Base-by-base conservation (phyloP, 2,797 vertebrate genomes). In the Enteromius fasciolatus region DNA sequence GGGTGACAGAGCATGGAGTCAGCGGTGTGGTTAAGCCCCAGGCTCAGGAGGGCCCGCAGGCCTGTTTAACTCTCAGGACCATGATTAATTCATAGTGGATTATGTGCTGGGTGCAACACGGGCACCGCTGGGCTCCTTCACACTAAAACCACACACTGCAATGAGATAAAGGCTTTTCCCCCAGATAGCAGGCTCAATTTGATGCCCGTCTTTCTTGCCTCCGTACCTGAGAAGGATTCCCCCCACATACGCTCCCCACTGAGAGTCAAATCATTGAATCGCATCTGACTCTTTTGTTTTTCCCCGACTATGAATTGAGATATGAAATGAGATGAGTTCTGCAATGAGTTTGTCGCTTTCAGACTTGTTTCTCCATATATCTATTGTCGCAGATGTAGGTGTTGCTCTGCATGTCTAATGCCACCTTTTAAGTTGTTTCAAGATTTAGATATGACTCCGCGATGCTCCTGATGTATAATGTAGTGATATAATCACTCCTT, bases 11-110 rank as follows among this genome's bases (percentile, higher is more conserved):
- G 92, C 88, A 86, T 86, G 84, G 90, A 91, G 88, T 91, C 90
- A 90, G 91, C 88, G 86, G 69, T 52, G 87, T 86, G 90, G 90
- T 89, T 93, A 93, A 94, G 91, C 91, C 90, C 85, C 59, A 78
- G 91, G 91, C 91, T 91, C 91, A 90, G 89, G 90, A 90, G 84
- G 92, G 89, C 86, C 84, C 78, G 85, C 89, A 90, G 93, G 93
- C 90, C 92, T 94, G 93, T 93, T 94, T 94, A 94, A 93, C 93
- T 93, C 94, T 90, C 89, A 93, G 91, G 88, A 91, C 93, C 92
- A 94, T 94, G 94, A 94, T 95, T 95, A 93, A 95, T 95, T 95
- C 94, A 94, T 94, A 91, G 91, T 92, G 94, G 93, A 95, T 95
- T 95, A 94, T 90, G 92, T 90, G 92, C 89, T 92, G 90, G 89